Base-by-base conservation (phyloP, 2,797 vertebrate species). In the Crenuchus spilurus region DNA sequence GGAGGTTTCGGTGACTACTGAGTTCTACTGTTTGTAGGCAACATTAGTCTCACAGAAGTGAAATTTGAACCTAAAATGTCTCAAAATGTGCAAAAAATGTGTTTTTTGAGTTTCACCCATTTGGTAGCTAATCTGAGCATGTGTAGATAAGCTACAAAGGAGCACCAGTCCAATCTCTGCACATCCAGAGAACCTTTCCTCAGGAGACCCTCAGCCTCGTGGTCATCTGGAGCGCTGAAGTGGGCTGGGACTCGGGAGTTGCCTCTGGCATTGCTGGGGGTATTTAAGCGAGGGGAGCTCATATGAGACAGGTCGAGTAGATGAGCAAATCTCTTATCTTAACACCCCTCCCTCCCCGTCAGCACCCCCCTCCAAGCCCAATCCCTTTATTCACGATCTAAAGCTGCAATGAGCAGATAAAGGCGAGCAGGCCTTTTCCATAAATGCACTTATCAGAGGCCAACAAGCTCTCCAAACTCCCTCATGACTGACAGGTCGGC, bases 401-500 rank as follows among this genome's bases (percentile, higher is more conserved):
- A 91, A 55, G 88, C 90, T 91, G 89, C 86, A 91, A 84, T 86
- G 85, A 88, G 80, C 88, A 90, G 90, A 91, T 92, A 91, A 92
- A 89, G 84, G 85, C 72, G 61, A 80, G 80, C 89, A 82, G 84
- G 87, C 85, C 60, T 89, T 89, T 87, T 91, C 87, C 88, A 88
- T 90, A 91, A 91, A 91, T 84, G 86, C 89, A 91, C 89, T 92
- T 91, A 91, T 92, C 89, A 82, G 78, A 81, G 83, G 77, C 79
- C 83, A 85, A 86, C 89, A 87, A 89, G 88, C 85, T 85, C 86
- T 85, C 79, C 79, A 85, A n/a, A 82, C 87, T 84, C 84, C 86
- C 87, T 89, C 80, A 84, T 90, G 89, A 90, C 80, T 84, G 89
- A 84, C 86, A 77, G 84, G 68, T 76, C 76, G 68, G 82, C 82